These are phyloP conservation scores for Gonatopus flavifemur DNA, from an alignment of 1,140 invertebrate species.

Conservation along the genomic window DNA sequence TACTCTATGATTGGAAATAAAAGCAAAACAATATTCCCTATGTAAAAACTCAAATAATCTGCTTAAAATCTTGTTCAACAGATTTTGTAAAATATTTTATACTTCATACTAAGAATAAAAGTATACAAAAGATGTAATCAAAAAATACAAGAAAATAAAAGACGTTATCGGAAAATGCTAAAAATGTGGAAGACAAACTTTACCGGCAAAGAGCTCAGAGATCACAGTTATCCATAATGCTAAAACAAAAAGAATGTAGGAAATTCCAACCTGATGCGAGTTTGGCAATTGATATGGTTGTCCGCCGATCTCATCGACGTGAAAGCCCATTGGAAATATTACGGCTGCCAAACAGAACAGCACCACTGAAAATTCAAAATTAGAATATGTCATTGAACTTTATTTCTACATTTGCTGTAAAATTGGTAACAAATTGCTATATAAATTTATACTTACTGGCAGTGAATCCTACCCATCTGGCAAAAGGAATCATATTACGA, in stretches of 20 bases:
- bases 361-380: slow-evolving; percentile 78
- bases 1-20: not conserved
- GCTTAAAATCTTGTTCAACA: too few relatives aligned
- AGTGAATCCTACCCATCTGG: slow-evolving; percentile 92
- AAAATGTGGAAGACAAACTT: slow-evolving; percentile 95
- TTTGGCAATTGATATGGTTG: slow-evolving; percentile 94
- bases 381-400: slow-evolving; percentile 14
- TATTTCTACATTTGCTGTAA: not conserved
- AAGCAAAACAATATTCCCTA: not conserved
- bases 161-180: slow-evolving; percentile 56
- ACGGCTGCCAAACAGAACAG: slow-evolving; percentile 92
- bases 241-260: slow-evolving; percentile 93
- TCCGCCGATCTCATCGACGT: slow-evolving; percentile 93
- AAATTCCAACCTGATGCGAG: slow-evolving; percentile 93
- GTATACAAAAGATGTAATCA: slow-evolving; percentile 13
- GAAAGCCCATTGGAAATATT: slow-evolving; percentile 94
- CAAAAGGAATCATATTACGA: slow-evolving; percentile 86
- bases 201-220: slow-evolving; percentile 95
- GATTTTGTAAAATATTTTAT: not conserved
- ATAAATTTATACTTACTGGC: slow-evolving; percentile 71
- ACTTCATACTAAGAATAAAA: not conserved
- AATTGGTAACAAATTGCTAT: not conserved
- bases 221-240: slow-evolving; percentile 95
- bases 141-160: slow-evolving; percentile 22
- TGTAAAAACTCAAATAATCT: too few relatives aligned